Conservation (phyloP, 2,113 vertebrate genomes). For the Verasper variegatus region DNA sequence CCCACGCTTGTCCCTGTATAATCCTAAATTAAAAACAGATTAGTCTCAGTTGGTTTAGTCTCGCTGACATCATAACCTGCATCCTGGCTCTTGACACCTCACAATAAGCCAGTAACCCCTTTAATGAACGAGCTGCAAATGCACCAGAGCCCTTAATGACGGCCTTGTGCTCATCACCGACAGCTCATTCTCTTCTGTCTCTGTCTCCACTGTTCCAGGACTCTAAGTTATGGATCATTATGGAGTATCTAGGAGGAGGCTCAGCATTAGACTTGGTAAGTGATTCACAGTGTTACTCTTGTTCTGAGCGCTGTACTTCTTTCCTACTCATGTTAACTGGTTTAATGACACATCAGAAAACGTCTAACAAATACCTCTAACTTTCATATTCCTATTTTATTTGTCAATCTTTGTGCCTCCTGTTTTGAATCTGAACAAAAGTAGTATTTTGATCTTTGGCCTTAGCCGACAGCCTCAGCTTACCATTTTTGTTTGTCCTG, state of each 20-base stretch:
- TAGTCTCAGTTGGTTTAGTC: conserved; percentile 35
- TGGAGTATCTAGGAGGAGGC: conserved; percentile 96
- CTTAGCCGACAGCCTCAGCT: too few relatives aligned
- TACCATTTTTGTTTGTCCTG: background rate
- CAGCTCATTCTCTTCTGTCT: background rate
- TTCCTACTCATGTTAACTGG: too few relatives aligned
- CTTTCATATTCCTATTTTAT: too few relatives aligned
- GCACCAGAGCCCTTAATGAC: background rate
- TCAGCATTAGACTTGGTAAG: conserved; percentile 95
- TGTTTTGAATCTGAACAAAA: too few relatives aligned
- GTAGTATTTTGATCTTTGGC: too few relatives aligned
- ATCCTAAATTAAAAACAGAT: conserved; percentile 61
- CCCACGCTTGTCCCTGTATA: conserved; percentile 26
- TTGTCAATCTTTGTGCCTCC: too few relatives aligned
- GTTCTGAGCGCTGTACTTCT: background rate
- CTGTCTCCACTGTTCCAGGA: conserved; percentile 80
- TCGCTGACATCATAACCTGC: too few relatives aligned
- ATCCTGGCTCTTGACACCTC: background rate
- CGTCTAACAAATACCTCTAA: too few relatives aligned
- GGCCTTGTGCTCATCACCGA: background rate
- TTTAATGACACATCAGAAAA: too few relatives aligned
- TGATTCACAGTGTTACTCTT: background rate
- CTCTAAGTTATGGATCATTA: conserved; percentile 97
- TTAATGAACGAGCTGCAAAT: background rate
- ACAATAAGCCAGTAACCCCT: background rate